Evolutionary conservation across 1,140 invertebrate species (phyloP).

Genomic region (Dermatophagoides farinae): DNA sequence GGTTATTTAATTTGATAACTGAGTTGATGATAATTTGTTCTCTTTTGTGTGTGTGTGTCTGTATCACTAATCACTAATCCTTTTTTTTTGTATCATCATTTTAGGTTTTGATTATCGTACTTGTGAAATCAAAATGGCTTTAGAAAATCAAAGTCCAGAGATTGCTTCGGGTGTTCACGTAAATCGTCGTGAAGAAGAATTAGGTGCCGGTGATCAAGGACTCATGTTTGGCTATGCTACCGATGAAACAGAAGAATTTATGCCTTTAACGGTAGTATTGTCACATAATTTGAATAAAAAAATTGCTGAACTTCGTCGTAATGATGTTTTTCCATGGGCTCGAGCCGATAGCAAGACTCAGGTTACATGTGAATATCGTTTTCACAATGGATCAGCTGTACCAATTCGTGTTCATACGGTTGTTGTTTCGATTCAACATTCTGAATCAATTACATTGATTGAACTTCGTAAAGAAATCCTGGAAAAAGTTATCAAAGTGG

Average conservation of each 20-base stretch:
- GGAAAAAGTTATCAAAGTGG: conserved; percentile 72
- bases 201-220: conserved; percentile 95
- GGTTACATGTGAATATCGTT: conserved; percentile 25
- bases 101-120: conserved; percentile 93
- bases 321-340: conserved; percentile 32
- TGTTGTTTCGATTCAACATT: conserved; percentile 89
- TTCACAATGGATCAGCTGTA: conserved; percentile 52
- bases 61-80: not conserved
- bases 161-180: conserved; percentile 90
- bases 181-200: conserved; percentile 75
- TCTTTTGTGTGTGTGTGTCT: no score
- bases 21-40: not conserved
- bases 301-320: conserved; percentile 31
- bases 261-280: conserved; percentile 36
- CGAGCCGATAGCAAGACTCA: conserved; percentile 38
- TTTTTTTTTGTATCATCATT: conserved; percentile 4
- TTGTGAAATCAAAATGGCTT: conserved; percentile 86
- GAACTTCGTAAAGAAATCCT: conserved; percentile 61
- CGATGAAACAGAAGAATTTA: conserved; percentile 39
- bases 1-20: not conserved
- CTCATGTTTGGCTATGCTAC: conserved; percentile 24
- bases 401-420: conserved; percentile 87
- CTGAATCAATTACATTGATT: conserved; percentile 68
- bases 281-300: conserved; percentile 34
- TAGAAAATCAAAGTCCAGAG: conserved; percentile 92